Evolutionary conservation across 1,140 invertebrate genomes (phyloP).

Genomic region (Zaprionus davidi): DNA sequence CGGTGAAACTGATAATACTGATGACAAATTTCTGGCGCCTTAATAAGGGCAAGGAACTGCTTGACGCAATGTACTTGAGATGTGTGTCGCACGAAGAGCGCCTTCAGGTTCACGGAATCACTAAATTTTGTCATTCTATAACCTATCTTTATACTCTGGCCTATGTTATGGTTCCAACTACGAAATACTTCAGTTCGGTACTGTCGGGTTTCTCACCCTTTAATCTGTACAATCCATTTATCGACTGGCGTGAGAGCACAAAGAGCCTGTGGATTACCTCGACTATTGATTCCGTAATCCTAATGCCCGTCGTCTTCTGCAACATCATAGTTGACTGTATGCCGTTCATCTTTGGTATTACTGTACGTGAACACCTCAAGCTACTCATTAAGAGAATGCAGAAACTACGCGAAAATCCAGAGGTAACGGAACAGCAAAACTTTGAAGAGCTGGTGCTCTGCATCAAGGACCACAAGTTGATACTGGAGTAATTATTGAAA

Average conservation of each 20-base stretch:
- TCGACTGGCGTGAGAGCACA: slow-evolving; percentile 41
- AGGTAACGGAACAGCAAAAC: slow-evolving; percentile 16
- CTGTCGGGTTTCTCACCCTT: slow-evolving; percentile 22
- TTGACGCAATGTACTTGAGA: slow-evolving; percentile 36
- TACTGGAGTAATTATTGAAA: slow-evolving; percentile 36
- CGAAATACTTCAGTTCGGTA: slow-evolving; percentile 4
- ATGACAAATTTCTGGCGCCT: slow-evolving; percentile 17
- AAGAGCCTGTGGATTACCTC: slow-evolving; percentile 36
- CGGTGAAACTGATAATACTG: slow-evolving; percentile 19
- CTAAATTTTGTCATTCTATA: slow-evolving; percentile 30
- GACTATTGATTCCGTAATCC: slow-evolving; percentile 8
- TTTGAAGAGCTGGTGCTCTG: slow-evolving; percentile 41
- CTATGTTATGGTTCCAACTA: slow-evolving; percentile 20
- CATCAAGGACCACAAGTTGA: slow-evolving; percentile 57
- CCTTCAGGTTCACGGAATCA: slow-evolving; percentile 28
- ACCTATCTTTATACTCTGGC: slow-evolving; percentile 1
- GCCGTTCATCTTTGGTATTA: slow-evolving; percentile 38
- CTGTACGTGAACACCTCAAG: slow-evolving; percentile 41
- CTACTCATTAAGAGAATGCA: slow-evolving; percentile 27
- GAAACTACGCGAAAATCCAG: slow-evolving; percentile 21
- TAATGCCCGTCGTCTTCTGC: not conserved
- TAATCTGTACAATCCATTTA: slow-evolving; percentile 49
- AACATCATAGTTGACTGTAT: slow-evolving; percentile 29
- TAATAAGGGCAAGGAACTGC: slow-evolving; percentile 27
- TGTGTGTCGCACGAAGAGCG: slow-evolving; percentile 19